Evolutionary conservation across 2,888 invertebrate genomes (phyloP), one percentile per base, ranked within the genome.

Genomic region (Drosophila pegasa): DNA sequence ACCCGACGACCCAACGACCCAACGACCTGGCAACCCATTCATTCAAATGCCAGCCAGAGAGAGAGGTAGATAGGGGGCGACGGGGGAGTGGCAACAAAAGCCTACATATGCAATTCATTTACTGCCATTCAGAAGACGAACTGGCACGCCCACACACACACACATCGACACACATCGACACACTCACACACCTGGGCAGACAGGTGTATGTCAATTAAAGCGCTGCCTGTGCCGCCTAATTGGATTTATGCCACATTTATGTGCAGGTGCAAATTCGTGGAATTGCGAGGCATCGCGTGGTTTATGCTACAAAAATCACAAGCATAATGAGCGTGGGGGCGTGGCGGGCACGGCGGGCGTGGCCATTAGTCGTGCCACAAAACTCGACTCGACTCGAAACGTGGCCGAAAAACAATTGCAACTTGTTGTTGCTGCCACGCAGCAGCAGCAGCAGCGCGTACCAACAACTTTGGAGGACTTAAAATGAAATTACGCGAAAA

Each of bases 401-500:
- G 45, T 43, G 48, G 54, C 6, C 68, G 29, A 16, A 66, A 63
- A 84, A 88, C 89, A 84, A 84, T 84, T 80, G 83, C 78, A 85
- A 81, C 63, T 82, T 81, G 63, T 45, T 59, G 38, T 18, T 51
- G 51, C 12, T 20, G 47, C 10, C 3, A 16, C 16, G 48, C 40
- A 56, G 52, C 16, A 16, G 27, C 27, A 16, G 6, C 27, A 45
- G 35, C 50, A 22, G 20, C 41, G 41, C 55, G 73, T 48, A 72
- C 60, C 57, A 84, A 71, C 84, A 85, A 85, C 86, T 85, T 85
- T 85, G 72, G 73, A 88, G 88, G 88, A 89, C 89, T 85, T 89
- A 86, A 85, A 85, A 85, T 85, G 89, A 85, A 85, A 89, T 85
- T 89, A 85, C 88, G 89, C 88, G 89, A 75, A 85, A 85, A 85